Percentiles rank a stretch among this genome's conserved stretches.
These are phyloP conservation scores for Oreocharis arfaki DNA, from an alignment of 2,113 vertebrate genomes.

Conservation along the genomic window DNA sequence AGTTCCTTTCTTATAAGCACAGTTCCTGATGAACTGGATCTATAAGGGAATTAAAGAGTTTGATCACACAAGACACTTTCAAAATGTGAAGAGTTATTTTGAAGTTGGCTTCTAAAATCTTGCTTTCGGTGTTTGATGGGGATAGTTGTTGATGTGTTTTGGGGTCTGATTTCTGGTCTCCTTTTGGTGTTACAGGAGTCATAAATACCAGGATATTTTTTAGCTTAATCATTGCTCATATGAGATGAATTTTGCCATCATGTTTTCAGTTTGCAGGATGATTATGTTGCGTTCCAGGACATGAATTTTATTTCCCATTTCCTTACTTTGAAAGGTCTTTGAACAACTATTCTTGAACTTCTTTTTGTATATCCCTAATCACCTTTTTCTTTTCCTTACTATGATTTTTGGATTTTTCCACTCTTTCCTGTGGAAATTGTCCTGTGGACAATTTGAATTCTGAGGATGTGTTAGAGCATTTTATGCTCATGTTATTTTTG, in stretches of 20 bases:
- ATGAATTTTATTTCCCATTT: background rate
- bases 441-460: background rate
- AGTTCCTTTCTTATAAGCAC: background rate
- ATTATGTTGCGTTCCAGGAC: background rate
- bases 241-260: background rate
- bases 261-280: background rate
- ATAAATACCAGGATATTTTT: background rate
- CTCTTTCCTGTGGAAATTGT: background rate
- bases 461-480: background rate
- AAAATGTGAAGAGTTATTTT: background rate
- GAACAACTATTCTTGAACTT: background rate
- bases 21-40: background rate
- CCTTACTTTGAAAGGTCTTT: background rate
- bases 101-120: background rate
- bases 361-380: background rate
- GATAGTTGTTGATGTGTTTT: background rate
- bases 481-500: background rate
- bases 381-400: background rate
- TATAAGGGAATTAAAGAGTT: background rate
- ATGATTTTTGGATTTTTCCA: background rate
- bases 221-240: background rate
- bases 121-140: background rate
- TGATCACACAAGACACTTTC: background rate
- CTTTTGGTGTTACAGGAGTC: background rate
- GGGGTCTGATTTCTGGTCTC: background rate